Percentiles rank a stretch among this genome's conserved stretches.
Evolutionary conservation across 2,888 invertebrate species (phyloP).

Genomic region (Drosophila formosana): DNA sequence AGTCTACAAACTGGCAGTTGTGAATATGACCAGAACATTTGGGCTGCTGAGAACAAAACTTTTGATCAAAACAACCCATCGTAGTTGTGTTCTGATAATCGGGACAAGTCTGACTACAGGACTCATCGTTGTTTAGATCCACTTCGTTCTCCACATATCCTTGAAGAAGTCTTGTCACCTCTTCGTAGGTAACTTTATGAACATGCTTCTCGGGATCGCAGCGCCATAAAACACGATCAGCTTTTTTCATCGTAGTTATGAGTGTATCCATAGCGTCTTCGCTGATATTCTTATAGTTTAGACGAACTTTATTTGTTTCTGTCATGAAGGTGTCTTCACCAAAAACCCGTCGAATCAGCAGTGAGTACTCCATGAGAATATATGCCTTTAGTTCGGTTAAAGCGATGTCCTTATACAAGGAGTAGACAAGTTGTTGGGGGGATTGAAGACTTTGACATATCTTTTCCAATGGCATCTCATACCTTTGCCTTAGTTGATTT

Average conservation of each 20-base stretch:
- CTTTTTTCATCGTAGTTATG: background rate
- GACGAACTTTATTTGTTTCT: background rate
- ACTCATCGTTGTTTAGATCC: background rate
- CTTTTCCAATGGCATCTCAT: background rate
- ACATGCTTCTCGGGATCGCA: background rate
- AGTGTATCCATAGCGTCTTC: background rate
- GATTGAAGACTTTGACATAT: background rate
- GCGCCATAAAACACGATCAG: background rate
- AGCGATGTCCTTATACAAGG: background rate
- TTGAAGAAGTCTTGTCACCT: background rate
- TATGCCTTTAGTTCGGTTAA: background rate
- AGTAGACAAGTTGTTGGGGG: background rate
- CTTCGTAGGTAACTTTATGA: background rate
- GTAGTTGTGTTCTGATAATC: background rate
- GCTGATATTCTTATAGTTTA: background rate
- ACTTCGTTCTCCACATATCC: background rate
- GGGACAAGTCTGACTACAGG: background rate
- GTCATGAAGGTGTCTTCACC: background rate
- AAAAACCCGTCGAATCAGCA: background rate
- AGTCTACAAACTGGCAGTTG: background rate
- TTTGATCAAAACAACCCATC: background rate
- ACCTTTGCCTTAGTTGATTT: background rate
- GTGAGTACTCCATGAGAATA: background rate
- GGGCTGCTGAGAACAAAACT: slow-evolving; percentile 1
- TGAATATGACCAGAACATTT: background rate